Conservation (phyloP, 2,888 invertebrate genomes). For the Mesorhabditis belari region DNA sequence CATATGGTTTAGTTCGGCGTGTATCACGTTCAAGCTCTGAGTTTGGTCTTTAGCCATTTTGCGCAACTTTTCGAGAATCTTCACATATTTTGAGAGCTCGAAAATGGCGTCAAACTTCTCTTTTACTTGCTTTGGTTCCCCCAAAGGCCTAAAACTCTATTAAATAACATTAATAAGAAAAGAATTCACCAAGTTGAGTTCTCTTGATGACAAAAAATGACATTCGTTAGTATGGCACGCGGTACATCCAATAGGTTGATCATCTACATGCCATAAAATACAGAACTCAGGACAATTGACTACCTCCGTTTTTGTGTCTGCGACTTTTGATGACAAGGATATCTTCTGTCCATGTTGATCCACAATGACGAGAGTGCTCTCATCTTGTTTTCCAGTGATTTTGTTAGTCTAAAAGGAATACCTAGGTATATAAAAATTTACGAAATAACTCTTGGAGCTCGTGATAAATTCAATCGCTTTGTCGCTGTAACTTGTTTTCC, state of each 20-base stretch:
- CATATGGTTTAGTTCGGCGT: neutral
- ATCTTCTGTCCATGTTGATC: conserved; percentile 20
- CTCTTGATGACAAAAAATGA: conserved; percentile 98
- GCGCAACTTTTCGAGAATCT: conserved; percentile 73
- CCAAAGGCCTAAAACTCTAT: conserved; percentile 67
- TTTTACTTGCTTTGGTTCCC: conserved; percentile 85
- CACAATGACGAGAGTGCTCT: conserved; percentile 33
- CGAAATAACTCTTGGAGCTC: neutral
- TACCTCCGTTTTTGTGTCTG: conserved; percentile 45
- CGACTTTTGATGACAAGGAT: conserved; percentile 37
- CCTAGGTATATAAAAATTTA: neutral
- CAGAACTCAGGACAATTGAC: neutral
- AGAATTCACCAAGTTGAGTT: conserved; percentile 80
- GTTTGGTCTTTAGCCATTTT: conserved; percentile 30
- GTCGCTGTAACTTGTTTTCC: conserved; percentile 64
- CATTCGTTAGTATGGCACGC: conserved; percentile 85
- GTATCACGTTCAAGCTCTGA: neutral
- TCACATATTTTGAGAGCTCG: conserved; percentile 74
- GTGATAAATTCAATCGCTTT: conserved; percentile 28
- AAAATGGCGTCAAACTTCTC: conserved; percentile 96
- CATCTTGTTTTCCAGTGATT: conserved; percentile 29
- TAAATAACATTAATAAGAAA: neutral
- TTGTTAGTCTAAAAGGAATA: conserved; percentile 9
- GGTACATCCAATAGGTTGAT: conserved; percentile 75
- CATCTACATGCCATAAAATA: conserved; percentile 20